Percentiles rank a stretch among this genome's conserved stretches.
Evolutionary conservation across 2,113 vertebrate species (phyloP).

Genomic region (Eclectus roratus): DNA sequence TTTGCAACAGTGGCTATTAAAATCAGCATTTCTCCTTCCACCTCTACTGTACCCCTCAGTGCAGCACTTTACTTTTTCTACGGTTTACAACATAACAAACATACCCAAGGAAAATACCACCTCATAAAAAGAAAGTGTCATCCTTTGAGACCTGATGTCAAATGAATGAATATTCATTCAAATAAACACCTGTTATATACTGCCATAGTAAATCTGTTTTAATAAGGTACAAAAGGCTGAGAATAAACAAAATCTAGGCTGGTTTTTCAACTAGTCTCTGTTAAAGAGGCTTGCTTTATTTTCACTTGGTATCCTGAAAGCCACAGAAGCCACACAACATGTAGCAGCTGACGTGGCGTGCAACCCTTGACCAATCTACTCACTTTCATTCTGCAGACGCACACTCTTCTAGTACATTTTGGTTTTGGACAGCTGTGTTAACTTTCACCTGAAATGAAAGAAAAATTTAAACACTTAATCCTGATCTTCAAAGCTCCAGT

Average conservation of each 20-base stretch:
- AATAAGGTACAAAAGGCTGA: constrained; percentile 29
- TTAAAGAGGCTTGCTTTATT: constrained; percentile 13
- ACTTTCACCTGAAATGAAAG: constrained; percentile 18
- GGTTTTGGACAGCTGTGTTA: background rate
- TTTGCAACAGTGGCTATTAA: constrained; percentile 29
- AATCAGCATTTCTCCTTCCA: constrained; percentile 36
- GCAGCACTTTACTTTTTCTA: background rate
- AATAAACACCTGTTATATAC: constrained; percentile 60
- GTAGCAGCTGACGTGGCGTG: background rate
- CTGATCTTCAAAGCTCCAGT: background rate
- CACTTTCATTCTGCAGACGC: background rate
- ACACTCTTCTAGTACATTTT: background rate
- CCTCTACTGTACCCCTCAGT: background rate
- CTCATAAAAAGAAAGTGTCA: constrained; percentile 44
- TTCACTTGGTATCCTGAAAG: background rate
- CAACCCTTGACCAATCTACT: background rate
- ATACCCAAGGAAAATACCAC: constrained; percentile 26
- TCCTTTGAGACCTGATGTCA: constrained; percentile 41
- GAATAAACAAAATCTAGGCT: constrained; percentile 6
- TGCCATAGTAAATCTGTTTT: constrained; percentile 38
- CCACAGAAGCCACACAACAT: background rate
- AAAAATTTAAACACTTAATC: background rate
- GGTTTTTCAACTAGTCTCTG: constrained; percentile 43
- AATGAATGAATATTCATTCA: constrained; percentile 61
- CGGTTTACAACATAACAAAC: constrained; percentile 23